A percentile compares a stretch with the other conserved stretches of the same genome.
Evolutionary conservation across 2,888 invertebrate species (phyloP).

Genomic region (Venusia cambrica): DNA sequence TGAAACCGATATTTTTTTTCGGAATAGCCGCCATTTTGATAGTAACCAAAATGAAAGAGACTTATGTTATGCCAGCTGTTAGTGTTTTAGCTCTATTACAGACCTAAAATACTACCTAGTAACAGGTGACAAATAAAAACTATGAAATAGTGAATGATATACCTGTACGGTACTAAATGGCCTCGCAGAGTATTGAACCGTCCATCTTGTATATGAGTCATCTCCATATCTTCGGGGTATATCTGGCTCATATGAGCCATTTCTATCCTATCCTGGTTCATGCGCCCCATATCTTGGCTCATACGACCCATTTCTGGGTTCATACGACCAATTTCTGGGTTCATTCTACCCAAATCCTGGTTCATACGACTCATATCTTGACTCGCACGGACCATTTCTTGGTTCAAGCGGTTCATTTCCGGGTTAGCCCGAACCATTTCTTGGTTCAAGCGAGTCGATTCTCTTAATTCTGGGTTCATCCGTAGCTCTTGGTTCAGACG

Average conservation of each 20-base stretch:
- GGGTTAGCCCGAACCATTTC: constrained; percentile 34
- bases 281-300: constrained; percentile 37
- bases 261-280: constrained; percentile 41
- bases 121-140: background rate
- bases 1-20: no score
- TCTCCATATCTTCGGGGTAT: constrained; percentile 41
- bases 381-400: constrained; percentile 35
- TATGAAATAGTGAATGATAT: no score
- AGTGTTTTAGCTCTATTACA: no score
- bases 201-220: constrained; percentile 39
- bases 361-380: constrained; percentile 42
- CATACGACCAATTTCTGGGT: constrained; percentile 43
- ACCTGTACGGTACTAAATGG: constrained; percentile 61
- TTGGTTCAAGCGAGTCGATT: constrained; percentile 32
- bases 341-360: constrained; percentile 32
- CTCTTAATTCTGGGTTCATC: constrained; percentile 13
- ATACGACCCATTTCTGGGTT: constrained; percentile 41
- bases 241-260: constrained; percentile 46
- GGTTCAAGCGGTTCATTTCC: constrained; percentile 40
- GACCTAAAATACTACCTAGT: no score
- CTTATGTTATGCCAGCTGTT: no score
- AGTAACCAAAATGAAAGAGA: no score
- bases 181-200: constrained; percentile 68
- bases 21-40: no score
- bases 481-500: constrained; percentile 1